Conservation (phyloP, 2,888 invertebrate genomes). For the Ferrisia virgata region DNA sequence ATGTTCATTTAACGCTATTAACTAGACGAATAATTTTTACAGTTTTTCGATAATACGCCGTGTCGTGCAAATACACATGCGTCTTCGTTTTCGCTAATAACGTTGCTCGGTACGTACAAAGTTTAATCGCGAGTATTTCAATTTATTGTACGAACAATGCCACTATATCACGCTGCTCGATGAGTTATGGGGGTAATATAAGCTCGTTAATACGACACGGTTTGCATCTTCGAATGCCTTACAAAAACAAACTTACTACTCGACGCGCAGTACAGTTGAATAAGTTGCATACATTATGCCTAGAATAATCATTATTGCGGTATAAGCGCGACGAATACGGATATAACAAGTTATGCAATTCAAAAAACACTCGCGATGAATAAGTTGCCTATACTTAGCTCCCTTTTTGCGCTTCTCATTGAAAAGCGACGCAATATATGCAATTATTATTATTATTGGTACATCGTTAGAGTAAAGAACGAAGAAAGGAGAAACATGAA, state of each 20-base stretch:
- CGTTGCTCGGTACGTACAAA: background rate
- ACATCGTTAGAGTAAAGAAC: too few relatives aligned
- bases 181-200: background rate
- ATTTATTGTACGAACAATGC: background rate
- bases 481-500: too few relatives aligned
- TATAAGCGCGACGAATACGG: background rate
- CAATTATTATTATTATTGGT: too few relatives aligned
- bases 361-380: background rate
- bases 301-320: background rate
- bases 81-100: background rate
- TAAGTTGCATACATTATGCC: background rate
- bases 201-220: background rate
- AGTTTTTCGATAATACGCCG: background rate
- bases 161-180: background rate
- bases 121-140: background rate
- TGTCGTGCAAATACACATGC: background rate
- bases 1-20: constrained; percentile 19
- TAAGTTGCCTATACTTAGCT: background rate
- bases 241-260: background rate
- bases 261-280: background rate
- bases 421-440: too few relatives aligned
- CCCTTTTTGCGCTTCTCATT: too few relatives aligned
- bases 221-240: background rate
- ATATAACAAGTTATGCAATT: background rate
- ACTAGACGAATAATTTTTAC: constrained; percentile 16